These are phyloP conservation scores for Latheticus oryzae DNA, from an alignment of 2,888 invertebrate species.

Conservation along the genomic window DNA sequence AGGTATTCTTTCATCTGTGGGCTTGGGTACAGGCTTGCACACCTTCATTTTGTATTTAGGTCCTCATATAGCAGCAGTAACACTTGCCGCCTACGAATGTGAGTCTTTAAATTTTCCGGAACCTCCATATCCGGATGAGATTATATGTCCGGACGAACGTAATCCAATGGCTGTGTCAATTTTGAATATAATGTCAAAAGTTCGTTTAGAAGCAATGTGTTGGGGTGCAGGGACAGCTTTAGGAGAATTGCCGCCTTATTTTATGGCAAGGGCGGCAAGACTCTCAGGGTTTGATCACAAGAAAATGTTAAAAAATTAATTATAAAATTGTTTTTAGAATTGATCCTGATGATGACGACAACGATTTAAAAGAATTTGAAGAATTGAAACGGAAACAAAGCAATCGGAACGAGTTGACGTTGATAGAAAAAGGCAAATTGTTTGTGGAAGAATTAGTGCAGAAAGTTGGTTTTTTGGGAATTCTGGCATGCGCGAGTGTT, in stretches of 20 bases:
- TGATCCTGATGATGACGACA: slow-evolving; percentile 70
- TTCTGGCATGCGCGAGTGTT: slow-evolving; percentile 94
- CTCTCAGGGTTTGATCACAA: slow-evolving; percentile 72
- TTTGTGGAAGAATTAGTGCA: slow-evolving; percentile 91
- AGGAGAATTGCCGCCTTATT: slow-evolving; percentile 99
- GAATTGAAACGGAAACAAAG: slow-evolving; percentile 74
- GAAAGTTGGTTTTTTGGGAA: slow-evolving; percentile 94
- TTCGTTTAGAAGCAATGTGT: slow-evolving; percentile 95
- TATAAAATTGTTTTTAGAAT: slow-evolving; percentile 50
- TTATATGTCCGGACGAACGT: slow-evolving; percentile 87
- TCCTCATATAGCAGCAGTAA: slow-evolving; percentile 99
- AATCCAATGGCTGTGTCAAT: slow-evolving; percentile 77
- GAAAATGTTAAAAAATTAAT: too few relatives aligned
- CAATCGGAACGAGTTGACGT: slow-evolving; percentile 70
- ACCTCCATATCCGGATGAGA: slow-evolving; percentile 98
- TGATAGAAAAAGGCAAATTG: slow-evolving; percentile 83
- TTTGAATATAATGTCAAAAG: slow-evolving; percentile 94
- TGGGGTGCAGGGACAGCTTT: slow-evolving; percentile 98
- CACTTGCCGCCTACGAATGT: slow-evolving; percentile 98
- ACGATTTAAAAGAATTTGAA: slow-evolving; percentile 81
- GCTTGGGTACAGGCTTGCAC: slow-evolving; percentile 97
- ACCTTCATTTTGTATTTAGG: slow-evolving; percentile 98
- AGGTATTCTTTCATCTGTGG: slow-evolving; percentile 97
- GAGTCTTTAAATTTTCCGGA: slow-evolving; percentile 93
- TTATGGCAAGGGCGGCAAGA: slow-evolving; percentile 97